Percentiles rank a stretch among this genome's conserved stretches.
Evolutionary conservation across 2,113 vertebrate species (phyloP).

Genomic region (Corythaeola cristata): DNA sequence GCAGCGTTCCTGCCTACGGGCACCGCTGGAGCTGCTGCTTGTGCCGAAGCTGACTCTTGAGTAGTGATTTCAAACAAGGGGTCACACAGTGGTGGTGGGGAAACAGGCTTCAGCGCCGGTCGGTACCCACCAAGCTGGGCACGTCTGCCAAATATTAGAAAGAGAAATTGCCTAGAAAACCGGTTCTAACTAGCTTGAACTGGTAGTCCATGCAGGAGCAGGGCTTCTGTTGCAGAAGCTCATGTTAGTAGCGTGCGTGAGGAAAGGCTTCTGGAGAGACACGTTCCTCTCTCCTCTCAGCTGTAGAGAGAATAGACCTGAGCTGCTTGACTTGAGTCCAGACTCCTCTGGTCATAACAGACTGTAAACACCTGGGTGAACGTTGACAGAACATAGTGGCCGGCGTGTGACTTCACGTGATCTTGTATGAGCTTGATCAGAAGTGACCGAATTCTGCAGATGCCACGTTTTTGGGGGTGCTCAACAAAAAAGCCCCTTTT

Average conservation of each 20-base stretch:
- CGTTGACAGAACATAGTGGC: background rate
- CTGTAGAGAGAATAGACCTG: no score
- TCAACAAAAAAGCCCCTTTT: background rate
- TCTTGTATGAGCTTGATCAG: background rate
- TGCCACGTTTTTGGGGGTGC: background rate
- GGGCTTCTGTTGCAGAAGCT: background rate
- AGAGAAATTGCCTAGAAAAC: background rate
- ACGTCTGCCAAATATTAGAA: background rate
- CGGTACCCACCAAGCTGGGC: background rate
- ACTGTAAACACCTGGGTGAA: background rate
- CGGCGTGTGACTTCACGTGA: background rate
- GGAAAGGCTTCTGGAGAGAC: background rate
- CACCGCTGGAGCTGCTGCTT: background rate
- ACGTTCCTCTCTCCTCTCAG: rapidly evolving
- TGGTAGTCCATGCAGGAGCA: background rate
- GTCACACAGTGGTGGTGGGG: background rate
- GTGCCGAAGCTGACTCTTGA: rapidly evolving
- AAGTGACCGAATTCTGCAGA: background rate
- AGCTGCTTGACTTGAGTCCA: background rate
- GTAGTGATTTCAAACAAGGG: background rate
- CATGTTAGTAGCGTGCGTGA: rapidly evolving
- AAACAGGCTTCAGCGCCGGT: background rate
- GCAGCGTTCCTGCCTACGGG: background rate
- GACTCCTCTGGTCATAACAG: background rate
- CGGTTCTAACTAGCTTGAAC: background rate